Conservation (phyloP, 2,888 invertebrate genomes). For the Brassicogethes aeneus region DNA sequence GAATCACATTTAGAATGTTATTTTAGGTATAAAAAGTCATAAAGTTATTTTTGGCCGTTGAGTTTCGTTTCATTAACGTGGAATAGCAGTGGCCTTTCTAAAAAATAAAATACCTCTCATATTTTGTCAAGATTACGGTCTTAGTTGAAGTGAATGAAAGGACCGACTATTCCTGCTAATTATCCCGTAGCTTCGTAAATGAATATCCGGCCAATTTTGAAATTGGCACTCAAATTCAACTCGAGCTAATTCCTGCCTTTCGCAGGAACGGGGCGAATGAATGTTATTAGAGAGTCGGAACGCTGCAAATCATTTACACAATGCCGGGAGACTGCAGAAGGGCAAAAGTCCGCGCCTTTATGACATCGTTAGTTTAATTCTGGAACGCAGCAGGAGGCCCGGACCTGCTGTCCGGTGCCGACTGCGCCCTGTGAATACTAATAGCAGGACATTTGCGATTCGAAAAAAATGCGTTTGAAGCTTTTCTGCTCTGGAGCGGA, state of each 20-base stretch:
- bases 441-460: too few relatives aligned
- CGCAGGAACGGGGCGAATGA: neutral
- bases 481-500: too few relatives aligned
- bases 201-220: constrained; percentile 1
- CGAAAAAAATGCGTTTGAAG: too few relatives aligned
- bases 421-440: neutral
- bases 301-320: neutral
- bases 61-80: too few relatives aligned
- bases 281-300: neutral
- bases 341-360: constrained; percentile 20
- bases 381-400: neutral
- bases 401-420: neutral
- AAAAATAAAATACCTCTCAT: too few relatives aligned
- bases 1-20: too few relatives aligned
- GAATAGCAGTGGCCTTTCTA: too few relatives aligned
- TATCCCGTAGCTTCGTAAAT: neutral
- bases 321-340: neutral
- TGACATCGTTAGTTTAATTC: constrained; percentile 37
- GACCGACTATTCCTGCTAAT: constrained; percentile 1
- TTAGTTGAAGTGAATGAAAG: too few relatives aligned
- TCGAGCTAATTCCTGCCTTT: neutral
- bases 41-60: too few relatives aligned
- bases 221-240: neutral
- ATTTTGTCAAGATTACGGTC: too few relatives aligned
- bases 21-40: too few relatives aligned